Evolutionary conservation across 2,888 invertebrate genomes (phyloP), one percentile per base, ranked within the genome.

Genomic region (Amphipyra berbera): DNA sequence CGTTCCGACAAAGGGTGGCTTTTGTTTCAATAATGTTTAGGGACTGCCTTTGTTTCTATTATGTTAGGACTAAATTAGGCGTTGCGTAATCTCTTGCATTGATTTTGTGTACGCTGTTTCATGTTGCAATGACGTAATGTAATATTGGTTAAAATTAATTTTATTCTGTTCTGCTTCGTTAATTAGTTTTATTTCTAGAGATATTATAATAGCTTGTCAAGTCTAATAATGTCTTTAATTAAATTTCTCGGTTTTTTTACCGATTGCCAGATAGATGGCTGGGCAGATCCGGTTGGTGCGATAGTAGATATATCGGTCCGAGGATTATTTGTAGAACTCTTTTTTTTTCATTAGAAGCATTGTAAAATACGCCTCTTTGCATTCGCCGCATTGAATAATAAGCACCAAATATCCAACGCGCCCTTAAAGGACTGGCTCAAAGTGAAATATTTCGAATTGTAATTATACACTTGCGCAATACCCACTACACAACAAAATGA

Each of bases 1-100:
- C 21, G 47, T 62, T 68, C 59, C 38, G 38, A 71, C 61, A 54
- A 48, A 54, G 56, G 53, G 37, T 50, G 33, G 45, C 59, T 57
- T 67, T 73, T 72, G 73, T 68, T 68, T 52, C 50, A 57, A 48
- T 58, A 50, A 56, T 53, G 58, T 55, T 59, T 47, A 37, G 56
- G 49, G 42, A 54, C 35, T 46, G 64, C 53, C 55, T 66, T 61
- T 71, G 71, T 71, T 66, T 61, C 49, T 57, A 50, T 57, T 71
- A 30, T 47, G 60, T 52, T 30, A 5, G 14, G n/a, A 45, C 40
- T 62, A 62, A 68, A 72, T 72, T 53, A 30, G n/a, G 37, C 58
- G 37, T 58, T 41, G n/a, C 21, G 61, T 61, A 50, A 65, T 66
- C 46, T 55, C 40, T 54, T 45, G 21, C 38, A 14, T 33, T 35